Conservation (phyloP, 2,113 vertebrate genomes). For the Podiceps cristatus region DNA sequence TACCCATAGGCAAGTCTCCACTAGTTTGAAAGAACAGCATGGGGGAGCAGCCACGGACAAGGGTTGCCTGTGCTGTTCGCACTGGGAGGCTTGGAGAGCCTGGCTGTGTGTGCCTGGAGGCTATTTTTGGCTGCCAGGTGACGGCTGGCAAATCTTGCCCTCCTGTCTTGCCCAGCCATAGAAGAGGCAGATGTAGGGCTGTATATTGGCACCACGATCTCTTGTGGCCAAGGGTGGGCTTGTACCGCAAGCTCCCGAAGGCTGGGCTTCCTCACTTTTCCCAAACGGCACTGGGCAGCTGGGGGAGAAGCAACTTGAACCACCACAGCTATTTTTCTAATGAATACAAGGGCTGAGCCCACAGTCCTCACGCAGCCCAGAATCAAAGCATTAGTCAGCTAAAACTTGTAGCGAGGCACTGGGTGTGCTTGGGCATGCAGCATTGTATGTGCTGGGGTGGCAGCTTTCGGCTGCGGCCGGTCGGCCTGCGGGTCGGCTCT, state of each 20-base stretch:
- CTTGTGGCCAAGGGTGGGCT: not conserved
- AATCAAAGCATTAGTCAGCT: not conserved
- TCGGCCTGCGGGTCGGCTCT: not conserved
- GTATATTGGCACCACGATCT: accelerated
- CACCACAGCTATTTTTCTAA: constrained; percentile 4
- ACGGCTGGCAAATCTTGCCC: not conserved
- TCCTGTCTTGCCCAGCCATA: not conserved
- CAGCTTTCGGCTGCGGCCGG: not conserved
- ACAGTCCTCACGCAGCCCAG: not conserved
- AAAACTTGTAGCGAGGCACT: not conserved
- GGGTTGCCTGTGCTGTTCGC: not conserved
- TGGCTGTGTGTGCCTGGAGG: not conserved
- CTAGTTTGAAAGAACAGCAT: not conserved
- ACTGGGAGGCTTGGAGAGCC: not conserved
- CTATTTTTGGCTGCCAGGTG: not conserved
- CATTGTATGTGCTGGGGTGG: accelerated
- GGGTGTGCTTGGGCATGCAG: not conserved
- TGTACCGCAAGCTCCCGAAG: not conserved
- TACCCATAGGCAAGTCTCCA: not conserved
- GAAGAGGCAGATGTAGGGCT: not conserved
- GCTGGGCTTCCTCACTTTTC: not conserved
- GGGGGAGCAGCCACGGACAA: not conserved
- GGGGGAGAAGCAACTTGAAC: not conserved
- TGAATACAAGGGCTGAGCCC: not conserved
- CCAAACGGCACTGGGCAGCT: not conserved